Conservation (phyloP, 2,113 vertebrate genomes). For the Microtus oregoni region DNA sequence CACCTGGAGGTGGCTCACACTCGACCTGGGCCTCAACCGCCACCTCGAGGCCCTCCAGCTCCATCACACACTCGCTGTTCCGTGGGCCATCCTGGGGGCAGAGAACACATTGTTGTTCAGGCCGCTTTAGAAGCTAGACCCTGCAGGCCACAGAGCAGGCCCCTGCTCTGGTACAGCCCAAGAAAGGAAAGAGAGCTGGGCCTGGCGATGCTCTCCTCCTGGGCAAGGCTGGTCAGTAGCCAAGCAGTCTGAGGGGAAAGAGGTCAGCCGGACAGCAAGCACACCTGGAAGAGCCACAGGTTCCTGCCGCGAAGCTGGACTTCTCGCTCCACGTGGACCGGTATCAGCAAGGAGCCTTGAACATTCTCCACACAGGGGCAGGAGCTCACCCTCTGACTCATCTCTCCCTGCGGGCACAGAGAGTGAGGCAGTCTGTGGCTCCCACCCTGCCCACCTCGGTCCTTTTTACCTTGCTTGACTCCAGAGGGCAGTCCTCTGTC, state of each 20-base stretch:
- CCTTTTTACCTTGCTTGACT: not conserved
- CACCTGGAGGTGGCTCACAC: slow-evolving; percentile 88
- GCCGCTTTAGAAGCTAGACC: not conserved
- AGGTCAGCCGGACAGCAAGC: not conserved
- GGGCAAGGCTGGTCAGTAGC: not conserved
- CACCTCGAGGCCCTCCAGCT: slow-evolving; percentile 93
- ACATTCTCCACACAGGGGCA: slow-evolving; percentile 97
- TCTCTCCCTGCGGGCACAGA: slow-evolving; percentile 88
- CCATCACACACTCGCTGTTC: slow-evolving; percentile 94
- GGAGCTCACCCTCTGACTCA: slow-evolving; percentile 89
- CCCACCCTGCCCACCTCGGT: not conserved
- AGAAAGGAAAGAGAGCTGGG: not conserved
- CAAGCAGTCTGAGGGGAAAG: not conserved
- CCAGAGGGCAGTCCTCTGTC: not conserved
- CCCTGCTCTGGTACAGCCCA: not conserved
- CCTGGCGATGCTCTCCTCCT: not conserved
- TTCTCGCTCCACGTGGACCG: slow-evolving; percentile 91
- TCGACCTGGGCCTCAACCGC: slow-evolving; percentile 93
- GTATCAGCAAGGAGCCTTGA: slow-evolving; percentile 91
- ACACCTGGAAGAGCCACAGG: slow-evolving; percentile 95
- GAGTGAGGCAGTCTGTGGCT: slow-evolving; percentile 27
- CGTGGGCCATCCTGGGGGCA: slow-evolving; percentile 90
- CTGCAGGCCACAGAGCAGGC: not conserved
- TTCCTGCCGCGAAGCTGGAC: slow-evolving; percentile 93
- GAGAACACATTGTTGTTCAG: not conserved